Percentiles rank a stretch among this genome's conserved stretches.
These are phyloP conservation scores for Hydractinia echinata DNA, from an alignment of 30 jellyfish, hydroid and myxozoan species.

Conservation along the genomic window DNA sequence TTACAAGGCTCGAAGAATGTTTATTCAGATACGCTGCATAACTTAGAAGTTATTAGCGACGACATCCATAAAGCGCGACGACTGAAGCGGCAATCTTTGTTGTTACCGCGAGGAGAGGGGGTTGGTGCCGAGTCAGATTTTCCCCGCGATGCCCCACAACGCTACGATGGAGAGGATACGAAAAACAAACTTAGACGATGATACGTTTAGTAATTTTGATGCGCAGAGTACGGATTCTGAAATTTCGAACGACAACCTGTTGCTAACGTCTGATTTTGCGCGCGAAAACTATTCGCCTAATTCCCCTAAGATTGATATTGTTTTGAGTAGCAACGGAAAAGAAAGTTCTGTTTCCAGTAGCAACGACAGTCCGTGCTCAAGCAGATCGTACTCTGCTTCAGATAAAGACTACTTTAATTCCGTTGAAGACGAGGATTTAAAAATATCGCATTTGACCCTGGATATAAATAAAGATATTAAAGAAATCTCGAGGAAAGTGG, in stretches of 20 bases:
- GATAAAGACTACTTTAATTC: not conserved
- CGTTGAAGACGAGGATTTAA: not conserved
- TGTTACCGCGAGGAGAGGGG: slow-evolving; percentile 46
- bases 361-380: not conserved
- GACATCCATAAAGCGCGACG: slow-evolving; percentile 40
- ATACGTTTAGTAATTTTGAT: not conserved
- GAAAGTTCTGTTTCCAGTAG: not conserved
- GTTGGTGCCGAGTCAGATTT: slow-evolving; percentile 38
- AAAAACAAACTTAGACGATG: not conserved
- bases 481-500: not conserved
- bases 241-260: not conserved
- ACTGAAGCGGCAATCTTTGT: not conserved
- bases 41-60: slow-evolving; percentile 45
- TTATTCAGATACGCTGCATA: slow-evolving; percentile 32
- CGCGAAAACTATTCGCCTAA: not conserved
- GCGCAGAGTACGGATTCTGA: slow-evolving; percentile 23
- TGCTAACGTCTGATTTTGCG: not conserved
- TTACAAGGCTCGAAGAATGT: slow-evolving; percentile 38
- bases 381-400: too few relatives aligned
- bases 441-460: too few relatives aligned
- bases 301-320: not conserved
- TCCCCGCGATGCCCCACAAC: not conserved
- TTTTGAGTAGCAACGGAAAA: not conserved
- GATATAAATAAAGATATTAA: not conserved
- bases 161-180: slow-evolving; percentile 24